Evolutionary conservation across 2,113 vertebrate species (phyloP).

Genomic region (Chaenocephalus aceratus): DNA sequence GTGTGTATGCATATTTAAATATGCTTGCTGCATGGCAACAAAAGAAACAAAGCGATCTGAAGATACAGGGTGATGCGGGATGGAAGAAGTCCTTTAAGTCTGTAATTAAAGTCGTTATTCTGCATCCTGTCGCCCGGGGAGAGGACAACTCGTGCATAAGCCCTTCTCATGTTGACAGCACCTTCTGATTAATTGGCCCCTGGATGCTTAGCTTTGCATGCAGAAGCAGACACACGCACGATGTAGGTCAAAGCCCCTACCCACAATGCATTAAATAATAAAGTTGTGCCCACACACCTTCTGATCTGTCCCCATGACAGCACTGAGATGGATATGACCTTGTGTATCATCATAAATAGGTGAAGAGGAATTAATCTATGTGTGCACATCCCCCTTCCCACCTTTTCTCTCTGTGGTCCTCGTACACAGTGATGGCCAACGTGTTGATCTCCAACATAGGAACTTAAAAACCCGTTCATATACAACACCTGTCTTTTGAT

Average conservation of each 20-base stretch:
- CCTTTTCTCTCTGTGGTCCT: neutral
- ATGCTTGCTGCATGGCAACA: neutral
- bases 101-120: conserved; percentile 48
- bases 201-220: conserved; percentile 51
- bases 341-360: neutral
- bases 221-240: conserved; percentile 17
- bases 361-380: conserved; percentile 29
- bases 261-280: conserved; percentile 53
- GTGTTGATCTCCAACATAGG: neutral
- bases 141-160: conserved; percentile 47
- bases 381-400: neutral
- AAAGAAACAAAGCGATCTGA: neutral
- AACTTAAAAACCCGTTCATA: neutral
- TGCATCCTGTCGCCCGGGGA: conserved; percentile 39
- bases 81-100: conserved; percentile 17
- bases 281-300: conserved; percentile 38
- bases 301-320: conserved; percentile 39
- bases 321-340: conserved; percentile 35
- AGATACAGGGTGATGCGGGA: neutral
- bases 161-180: conserved; percentile 52
- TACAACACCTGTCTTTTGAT: neutral
- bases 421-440: neutral
- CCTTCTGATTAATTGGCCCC: conserved; percentile 63
- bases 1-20: neutral
- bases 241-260: conserved; percentile 29